These are phyloP conservation scores for Miichthys miiuy DNA, from an alignment of 2,797 vertebrate species.

Conservation along the genomic window DNA sequence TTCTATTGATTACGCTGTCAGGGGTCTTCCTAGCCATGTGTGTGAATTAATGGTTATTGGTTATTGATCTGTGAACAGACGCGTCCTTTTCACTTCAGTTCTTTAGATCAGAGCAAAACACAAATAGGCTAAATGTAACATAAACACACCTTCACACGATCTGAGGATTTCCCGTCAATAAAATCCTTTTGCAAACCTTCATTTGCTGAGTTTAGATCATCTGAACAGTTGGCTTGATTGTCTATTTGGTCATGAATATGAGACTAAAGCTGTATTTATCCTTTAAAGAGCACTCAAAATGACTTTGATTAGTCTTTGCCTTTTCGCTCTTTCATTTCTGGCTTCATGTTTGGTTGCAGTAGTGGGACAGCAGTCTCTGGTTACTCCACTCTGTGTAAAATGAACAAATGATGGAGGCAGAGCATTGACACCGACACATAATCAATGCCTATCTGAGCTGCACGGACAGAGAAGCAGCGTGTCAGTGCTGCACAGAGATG, in stretches of 20 bases:
- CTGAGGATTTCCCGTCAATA: neutral
- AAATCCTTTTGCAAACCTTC: neutral
- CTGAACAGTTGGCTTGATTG: neutral
- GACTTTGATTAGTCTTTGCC: neutral
- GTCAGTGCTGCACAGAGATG: slow-evolving; percentile 59
- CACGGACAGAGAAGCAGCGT: slow-evolving; percentile 45
- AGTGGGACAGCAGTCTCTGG: slow-evolving; percentile 31
- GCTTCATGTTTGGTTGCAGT: slow-evolving; percentile 15
- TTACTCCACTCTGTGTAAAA: slow-evolving; percentile 39
- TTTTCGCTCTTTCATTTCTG: neutral
- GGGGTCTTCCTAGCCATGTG: slow-evolving; percentile 11
- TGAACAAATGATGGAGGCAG: slow-evolving; percentile 48
- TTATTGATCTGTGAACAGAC: slow-evolving; percentile 45
- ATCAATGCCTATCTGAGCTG: slow-evolving; percentile 70
- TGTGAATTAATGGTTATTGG: slow-evolving; percentile 48
- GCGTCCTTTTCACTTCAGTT: slow-evolving; percentile 12
- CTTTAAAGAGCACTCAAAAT: neutral
- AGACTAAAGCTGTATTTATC: neutral
- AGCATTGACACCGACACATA: slow-evolving; percentile 64
- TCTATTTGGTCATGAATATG: neutral
- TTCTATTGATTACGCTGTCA: slow-evolving; percentile 38
- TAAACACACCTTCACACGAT: neutral
- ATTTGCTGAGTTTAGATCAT: neutral
- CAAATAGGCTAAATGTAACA: slow-evolving; percentile 3
- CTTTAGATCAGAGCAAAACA: slow-evolving; percentile 12